A percentile compares a stretch with the other conserved stretches of the same genome.
These are phyloP conservation scores for Andrena bucephala DNA, from an alignment of 2,888 invertebrate genomes.

Conservation along the genomic window DNA sequence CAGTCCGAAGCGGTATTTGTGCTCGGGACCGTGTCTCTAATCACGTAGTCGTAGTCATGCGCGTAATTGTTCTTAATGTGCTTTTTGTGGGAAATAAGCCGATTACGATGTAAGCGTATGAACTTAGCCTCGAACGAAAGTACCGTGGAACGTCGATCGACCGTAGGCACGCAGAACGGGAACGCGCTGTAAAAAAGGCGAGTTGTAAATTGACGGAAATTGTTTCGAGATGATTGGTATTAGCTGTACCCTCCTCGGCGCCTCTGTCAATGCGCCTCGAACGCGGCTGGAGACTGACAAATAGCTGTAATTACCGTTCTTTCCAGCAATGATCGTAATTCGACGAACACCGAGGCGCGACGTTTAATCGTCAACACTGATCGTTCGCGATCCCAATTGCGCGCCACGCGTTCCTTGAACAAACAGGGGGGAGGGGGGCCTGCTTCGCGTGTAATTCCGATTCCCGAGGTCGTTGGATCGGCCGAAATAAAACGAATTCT, in stretches of 20 bases:
- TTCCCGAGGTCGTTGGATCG: not conserved
- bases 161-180: constrained; percentile 39
- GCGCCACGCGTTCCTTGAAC: constrained; percentile 17
- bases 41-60: constrained; percentile 70
- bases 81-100: constrained; percentile 67
- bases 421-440: not conserved
- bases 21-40: constrained; percentile 63
- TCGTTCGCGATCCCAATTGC: not conserved
- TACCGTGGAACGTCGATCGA: constrained; percentile 42
- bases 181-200: constrained; percentile 29
- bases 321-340: constrained; percentile 31
- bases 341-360: constrained; percentile 16
- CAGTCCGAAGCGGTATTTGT: constrained; percentile 66
- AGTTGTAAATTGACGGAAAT: constrained; percentile 65
- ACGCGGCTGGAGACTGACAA: constrained; percentile 36
- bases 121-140: constrained; percentile 55
- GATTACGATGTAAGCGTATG: constrained; percentile 65
- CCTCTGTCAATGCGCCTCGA: constrained; percentile 27
- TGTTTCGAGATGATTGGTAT: constrained; percentile 59
- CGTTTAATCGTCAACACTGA: constrained; percentile 7
- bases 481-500: constrained; percentile 2
- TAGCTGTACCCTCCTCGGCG: constrained; percentile 23
- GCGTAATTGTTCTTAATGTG: constrained; percentile 69
- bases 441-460: constrained; percentile 3
- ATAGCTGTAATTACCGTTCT: constrained; percentile 40